phyloP scores from a whole-genome alignment of 23 tunicate species.

The Phallusia fumigata region DNA sequence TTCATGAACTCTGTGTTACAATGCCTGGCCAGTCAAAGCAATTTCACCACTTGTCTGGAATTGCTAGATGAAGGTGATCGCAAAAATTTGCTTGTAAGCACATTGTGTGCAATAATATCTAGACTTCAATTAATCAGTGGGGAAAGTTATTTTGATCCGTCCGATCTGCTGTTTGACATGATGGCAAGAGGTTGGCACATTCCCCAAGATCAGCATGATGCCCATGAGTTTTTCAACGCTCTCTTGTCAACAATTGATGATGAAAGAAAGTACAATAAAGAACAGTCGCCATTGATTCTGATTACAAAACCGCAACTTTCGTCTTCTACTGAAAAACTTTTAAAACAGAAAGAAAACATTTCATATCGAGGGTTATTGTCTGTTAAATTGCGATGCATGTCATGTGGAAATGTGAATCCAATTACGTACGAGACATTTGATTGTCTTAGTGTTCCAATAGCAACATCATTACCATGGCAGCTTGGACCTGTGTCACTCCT shows the following conservation, averaged over 20 bases:
- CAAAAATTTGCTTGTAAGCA: conserved; percentile 14
- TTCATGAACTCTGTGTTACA: conserved; percentile 82
- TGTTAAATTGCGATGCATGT: conserved; percentile 38
- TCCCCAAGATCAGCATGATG: conserved; percentile 77
- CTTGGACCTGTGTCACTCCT: conserved; percentile 16
- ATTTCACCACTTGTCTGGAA: conserved; percentile 23
- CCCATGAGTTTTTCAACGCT: conserved; percentile 91
- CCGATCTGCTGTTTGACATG: conserved; percentile 43
- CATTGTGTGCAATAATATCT: conserved; percentile 20
- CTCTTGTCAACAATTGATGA: conserved; percentile 58
- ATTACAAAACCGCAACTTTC: not conserved
- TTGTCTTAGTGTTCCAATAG: conserved; percentile 69
- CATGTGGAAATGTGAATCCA: conserved; percentile 65
- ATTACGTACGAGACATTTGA: conserved; percentile 69
- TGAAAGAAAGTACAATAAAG: conserved; percentile 24
- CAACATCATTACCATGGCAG: not conserved
- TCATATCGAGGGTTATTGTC: conserved; percentile 53
- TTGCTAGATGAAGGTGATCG: not conserved
- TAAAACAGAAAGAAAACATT: not conserved
- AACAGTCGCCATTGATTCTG: not conserved
- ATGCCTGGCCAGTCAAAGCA: conserved; percentile 33
- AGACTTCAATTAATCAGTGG: not conserved
- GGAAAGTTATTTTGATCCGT: conserved; percentile 28
- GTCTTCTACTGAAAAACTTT: too few relatives aligned
- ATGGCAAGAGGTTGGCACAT: conserved; percentile 71